Evolutionary conservation across 2,113 vertebrate genomes (phyloP), one percentile per base, ranked within the genome.

Genomic region (Centrocercus urophasianus): DNA sequence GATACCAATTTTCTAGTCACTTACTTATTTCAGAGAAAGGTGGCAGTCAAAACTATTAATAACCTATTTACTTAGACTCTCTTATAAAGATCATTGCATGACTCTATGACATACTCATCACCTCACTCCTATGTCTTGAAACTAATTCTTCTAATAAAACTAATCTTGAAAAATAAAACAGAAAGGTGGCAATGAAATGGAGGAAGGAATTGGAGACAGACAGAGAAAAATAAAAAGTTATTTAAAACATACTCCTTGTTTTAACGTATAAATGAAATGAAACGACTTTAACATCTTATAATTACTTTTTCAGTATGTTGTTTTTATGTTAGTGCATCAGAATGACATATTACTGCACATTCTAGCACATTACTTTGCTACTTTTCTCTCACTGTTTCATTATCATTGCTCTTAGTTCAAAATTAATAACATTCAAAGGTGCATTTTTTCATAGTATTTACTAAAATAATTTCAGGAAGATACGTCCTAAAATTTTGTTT

Each of bases 381-480:
- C 3, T 42, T 5, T 78, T 2, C 13, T 82, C 57, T 72, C 12
- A 28, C 1, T 61, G 3, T 76, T 65, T 59, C 6, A n/a, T 8
- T 72, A 17, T 43, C 15, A 43, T 43, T 43, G 3, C 3, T 54
- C 38, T 43, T 3, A 11, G 19, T 22, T 88, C 21, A 47, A 75
- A 69, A 30, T 0, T 0, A 1, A 22, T 65, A 4, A 6, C 52
- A n/a, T 83, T 48, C 30, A 43, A n/a, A 70, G 7, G 4, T 47
- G 3, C 42, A 4, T 56, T 88, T 88, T 88, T 80, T 19, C 28
- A 19, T 11, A 52, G 59, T 5, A 11, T 47, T 17, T 64, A 61
- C 32, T 30, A 45, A 76, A 72, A 2, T 2, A 38, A 61, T 52
- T 83, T 54, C 15, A 43, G 32, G 50, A 85, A 69, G 3, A 73